Evolutionary conservation across 2,888 invertebrate genomes (phyloP).

Genomic region (Pegoplata infirma): DNA sequence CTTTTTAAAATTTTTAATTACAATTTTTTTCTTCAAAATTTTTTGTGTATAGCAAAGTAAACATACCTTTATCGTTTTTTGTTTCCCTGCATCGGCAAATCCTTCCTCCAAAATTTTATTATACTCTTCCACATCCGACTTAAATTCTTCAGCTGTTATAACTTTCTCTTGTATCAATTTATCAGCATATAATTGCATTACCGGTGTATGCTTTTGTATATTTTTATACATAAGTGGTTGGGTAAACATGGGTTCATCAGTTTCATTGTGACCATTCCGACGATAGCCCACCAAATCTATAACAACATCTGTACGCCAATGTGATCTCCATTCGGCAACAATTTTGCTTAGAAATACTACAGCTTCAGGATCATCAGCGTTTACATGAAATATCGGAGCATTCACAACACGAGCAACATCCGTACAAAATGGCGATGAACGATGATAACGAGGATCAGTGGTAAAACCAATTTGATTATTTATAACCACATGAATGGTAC

Average conservation of each 20-base stretch:
- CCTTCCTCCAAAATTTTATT: constrained; percentile 81
- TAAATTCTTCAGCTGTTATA: constrained; percentile 84
- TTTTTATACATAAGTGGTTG: constrained; percentile 96
- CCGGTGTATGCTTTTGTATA: constrained; percentile 83
- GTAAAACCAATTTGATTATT: constrained; percentile 94
- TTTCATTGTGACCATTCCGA: constrained; percentile 95
- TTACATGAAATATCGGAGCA: constrained; percentile 96
- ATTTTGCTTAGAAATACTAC: constrained; percentile 93
- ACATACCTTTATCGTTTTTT: constrained; percentile 77
- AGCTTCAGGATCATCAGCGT: constrained; percentile 95
- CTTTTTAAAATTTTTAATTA: too few relatives aligned
- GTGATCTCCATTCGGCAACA: constrained; percentile 92
- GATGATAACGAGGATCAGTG: constrained; percentile 91
- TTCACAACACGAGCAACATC: constrained; percentile 93
- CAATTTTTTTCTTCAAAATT: too few relatives aligned
- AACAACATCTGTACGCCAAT: constrained; percentile 91
- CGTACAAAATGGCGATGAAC: constrained; percentile 94
- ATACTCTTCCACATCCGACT: constrained; percentile 78
- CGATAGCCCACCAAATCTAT: constrained; percentile 91
- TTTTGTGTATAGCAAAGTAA: too few relatives aligned
- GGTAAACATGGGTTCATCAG: constrained; percentile 96
- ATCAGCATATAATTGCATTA: constrained; percentile 85
- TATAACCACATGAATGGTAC: constrained; percentile 83
- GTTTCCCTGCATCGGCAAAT: constrained; percentile 81
- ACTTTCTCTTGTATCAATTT: constrained; percentile 86